A percentile compares a stretch with the other conserved stretches of the same genome.
These are phyloP conservation scores for Phylloscopus collybita DNA, from an alignment of 2,797 vertebrate species.

Conservation along the genomic window DNA sequence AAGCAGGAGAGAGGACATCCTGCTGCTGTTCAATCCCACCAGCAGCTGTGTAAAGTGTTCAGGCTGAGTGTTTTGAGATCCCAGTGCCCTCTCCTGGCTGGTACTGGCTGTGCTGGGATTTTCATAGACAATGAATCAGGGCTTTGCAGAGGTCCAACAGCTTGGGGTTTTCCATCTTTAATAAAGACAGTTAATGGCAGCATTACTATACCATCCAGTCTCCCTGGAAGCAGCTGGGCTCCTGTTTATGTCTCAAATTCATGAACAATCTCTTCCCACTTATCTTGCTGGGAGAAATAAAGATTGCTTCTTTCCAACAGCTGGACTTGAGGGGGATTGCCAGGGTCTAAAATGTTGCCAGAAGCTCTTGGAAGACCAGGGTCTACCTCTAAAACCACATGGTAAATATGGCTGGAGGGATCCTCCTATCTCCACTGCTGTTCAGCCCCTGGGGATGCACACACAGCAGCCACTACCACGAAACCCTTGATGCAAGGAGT, in stretches of 20 bases:
- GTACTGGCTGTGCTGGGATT: neutral
- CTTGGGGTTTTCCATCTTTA: neutral
- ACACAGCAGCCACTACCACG: rapidly evolving
- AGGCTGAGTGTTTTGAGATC: neutral
- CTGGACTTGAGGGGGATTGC: neutral
- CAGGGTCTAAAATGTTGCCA: neutral
- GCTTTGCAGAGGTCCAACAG: neutral
- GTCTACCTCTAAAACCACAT: neutral
- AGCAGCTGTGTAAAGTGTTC: neutral
- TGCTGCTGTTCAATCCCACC: neutral
- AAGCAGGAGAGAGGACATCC: neutral
- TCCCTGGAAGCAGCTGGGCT: neutral
- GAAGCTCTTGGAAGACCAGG: neutral
- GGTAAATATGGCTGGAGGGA: neutral
- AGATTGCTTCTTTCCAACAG: neutral
- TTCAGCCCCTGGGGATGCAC: neutral
- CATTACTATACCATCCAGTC: neutral
- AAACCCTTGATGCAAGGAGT: neutral
- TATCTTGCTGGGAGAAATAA: neutral
- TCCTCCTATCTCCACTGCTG: neutral
- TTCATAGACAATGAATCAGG: neutral
- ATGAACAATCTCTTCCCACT: neutral
- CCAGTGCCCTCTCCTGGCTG: neutral
- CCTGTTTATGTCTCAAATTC: neutral
- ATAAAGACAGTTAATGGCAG: neutral